A percentile compares a stretch with the other conserved stretches of the same genome.
phyloP scores from a whole-genome alignment of 2,888 invertebrate species.

The Meteorus colon region DNA sequence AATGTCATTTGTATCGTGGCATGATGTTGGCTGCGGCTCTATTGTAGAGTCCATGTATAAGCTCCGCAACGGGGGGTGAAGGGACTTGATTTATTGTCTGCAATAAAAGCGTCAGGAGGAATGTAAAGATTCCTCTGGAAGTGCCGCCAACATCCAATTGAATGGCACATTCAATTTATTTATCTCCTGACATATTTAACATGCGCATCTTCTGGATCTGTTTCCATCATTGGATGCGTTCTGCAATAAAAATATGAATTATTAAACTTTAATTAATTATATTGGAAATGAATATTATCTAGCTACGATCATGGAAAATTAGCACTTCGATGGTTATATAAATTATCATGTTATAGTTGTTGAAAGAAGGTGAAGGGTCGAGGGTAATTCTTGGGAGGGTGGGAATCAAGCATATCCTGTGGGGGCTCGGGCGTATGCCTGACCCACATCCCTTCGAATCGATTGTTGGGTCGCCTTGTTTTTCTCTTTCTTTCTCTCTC shows the following conservation, averaged over 20 bases:
- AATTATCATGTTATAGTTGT: constrained; percentile 30
- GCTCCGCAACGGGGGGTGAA: neutral
- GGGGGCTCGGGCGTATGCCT: constrained; percentile 62
- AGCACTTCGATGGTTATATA: constrained; percentile 17
- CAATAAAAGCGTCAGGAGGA: neutral
- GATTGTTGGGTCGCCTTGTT: constrained; percentile 53
- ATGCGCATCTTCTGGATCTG: neutral
- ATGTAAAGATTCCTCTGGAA: neutral
- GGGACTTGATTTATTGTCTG: neutral
- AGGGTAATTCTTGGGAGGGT: constrained; percentile 48
- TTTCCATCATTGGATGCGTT: neutral
- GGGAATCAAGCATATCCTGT: constrained; percentile 53
- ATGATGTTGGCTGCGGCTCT: neutral
- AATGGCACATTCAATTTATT: constrained; percentile 2
- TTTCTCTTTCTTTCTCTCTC: constrained; percentile 28
- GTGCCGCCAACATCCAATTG: neutral
- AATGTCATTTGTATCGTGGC: neutral
- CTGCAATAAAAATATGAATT: neutral
- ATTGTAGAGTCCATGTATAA: neutral
- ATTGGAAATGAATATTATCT: neutral
- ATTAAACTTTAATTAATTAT: neutral
- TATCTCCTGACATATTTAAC: neutral
- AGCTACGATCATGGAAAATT: constrained; percentile 11
- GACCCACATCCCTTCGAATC: constrained; percentile 65
- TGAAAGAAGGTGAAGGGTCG: constrained; percentile 22